A percentile compares a stretch with the other conserved stretches of the same genome.
Conservation (phyloP, 2,113 vertebrate species). For the Ginglymostoma cirratum region DNA sequence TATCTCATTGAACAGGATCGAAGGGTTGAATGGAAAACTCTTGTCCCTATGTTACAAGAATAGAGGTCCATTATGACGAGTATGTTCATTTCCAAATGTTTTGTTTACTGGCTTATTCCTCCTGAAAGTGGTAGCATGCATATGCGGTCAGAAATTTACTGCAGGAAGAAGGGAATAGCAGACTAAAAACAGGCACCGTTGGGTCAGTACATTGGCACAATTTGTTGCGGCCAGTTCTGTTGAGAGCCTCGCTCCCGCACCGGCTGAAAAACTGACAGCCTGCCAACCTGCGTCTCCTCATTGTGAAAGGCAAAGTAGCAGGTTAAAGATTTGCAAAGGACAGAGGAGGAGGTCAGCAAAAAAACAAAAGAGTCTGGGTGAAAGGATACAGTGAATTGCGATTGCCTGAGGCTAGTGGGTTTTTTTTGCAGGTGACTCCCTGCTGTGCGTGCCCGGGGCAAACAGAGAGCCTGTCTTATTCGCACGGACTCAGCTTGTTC, state of each 20-base stretch:
- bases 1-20: too few species aligned
- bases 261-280: background rate
- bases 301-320: background rate
- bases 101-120: too few species aligned
- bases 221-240: background rate
- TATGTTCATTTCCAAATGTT: too few species aligned
- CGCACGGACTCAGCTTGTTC: background rate
- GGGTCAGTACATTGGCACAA: background rate
- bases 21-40: too few species aligned
- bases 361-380: too few species aligned
- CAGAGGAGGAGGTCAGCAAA: background rate
- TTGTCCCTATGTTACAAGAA: too few species aligned
- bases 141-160: background rate
- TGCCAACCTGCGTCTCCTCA: background rate
- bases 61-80: too few species aligned
- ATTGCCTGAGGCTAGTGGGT: background rate
- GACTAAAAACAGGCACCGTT: background rate
- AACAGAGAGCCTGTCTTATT: background rate
- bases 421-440: background rate
- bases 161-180: background rate
- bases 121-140: too few species aligned
- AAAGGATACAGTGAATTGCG: fast-evolving
- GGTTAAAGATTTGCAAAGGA: background rate
- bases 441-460: background rate
- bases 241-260: background rate